A percentile compares a stretch with the other conserved stretches of the same genome.
Evolutionary conservation across 2,113 vertebrate genomes (phyloP).

Genomic region (Carettochelys insculpta): DNA sequence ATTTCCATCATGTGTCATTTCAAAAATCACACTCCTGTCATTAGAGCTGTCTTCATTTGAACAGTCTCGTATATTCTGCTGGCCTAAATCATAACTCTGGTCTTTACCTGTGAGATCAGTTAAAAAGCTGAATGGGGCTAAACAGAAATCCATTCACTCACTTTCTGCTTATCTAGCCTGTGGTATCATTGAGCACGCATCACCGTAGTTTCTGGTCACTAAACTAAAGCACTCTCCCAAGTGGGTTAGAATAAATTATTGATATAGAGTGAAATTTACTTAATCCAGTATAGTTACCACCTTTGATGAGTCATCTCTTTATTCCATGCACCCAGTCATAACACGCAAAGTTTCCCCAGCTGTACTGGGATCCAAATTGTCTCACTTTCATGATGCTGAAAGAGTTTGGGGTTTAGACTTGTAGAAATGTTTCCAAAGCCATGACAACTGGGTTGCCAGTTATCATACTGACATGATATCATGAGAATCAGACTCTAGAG

Average conservation of each 20-base stretch:
- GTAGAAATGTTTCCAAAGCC: neutral
- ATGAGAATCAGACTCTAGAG: neutral
- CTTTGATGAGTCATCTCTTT: neutral
- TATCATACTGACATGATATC: neutral
- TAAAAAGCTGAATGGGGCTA: slow-evolving; percentile 8
- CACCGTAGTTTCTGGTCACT: rapidly evolving
- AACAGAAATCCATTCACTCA: neutral
- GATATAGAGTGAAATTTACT: neutral
- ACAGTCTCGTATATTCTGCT: neutral
- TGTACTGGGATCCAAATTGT: neutral
- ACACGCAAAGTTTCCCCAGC: neutral
- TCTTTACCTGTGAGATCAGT: slow-evolving; percentile 11
- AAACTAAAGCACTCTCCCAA: neutral
- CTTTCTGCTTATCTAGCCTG: neutral
- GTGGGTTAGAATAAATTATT: too few species aligned
- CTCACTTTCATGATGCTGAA: neutral
- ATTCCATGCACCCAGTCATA: neutral
- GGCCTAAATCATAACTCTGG: slow-evolving; percentile 44
- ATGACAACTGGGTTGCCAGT: slow-evolving; percentile 1
- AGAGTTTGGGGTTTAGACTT: neutral
- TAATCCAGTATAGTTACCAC: neutral
- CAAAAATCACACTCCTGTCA: slow-evolving; percentile 34
- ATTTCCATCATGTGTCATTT: slow-evolving; percentile 55
- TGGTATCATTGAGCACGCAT: neutral
- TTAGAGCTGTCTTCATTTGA: slow-evolving; percentile 13